These are phyloP conservation scores for Heliconius aoede DNA, from an alignment of 2,888 invertebrate genomes.

Conservation along the genomic window DNA sequence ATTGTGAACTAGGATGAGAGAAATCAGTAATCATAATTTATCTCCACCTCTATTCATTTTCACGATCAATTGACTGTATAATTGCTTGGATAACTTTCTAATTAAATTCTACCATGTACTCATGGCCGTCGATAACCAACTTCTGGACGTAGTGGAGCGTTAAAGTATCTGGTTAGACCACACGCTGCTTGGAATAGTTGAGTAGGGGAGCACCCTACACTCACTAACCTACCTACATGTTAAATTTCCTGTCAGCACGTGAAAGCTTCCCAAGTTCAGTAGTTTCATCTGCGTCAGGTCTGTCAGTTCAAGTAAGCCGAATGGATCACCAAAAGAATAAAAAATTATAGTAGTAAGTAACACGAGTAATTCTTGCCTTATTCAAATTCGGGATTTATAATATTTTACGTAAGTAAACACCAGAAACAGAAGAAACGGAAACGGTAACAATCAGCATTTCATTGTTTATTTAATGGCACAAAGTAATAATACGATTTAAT, in stretches of 20 bases:
- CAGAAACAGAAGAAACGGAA: no score
- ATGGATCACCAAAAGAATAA: no score
- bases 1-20: conserved; percentile 25
- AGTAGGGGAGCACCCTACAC: no score
- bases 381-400: no score
- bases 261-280: neutral
- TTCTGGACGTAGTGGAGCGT: neutral
- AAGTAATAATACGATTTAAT: conserved; percentile 5
- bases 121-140: neutral
- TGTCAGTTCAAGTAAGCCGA: neutral
- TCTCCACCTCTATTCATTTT: conserved; percentile 33
- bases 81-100: conserved; percentile 39
- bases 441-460: neutral
- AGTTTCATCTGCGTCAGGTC: no score
- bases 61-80: conserved; percentile 41
- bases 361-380: no score
- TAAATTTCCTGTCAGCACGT: neutral
- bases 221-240: neutral
- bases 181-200: neutral
- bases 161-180: neutral
- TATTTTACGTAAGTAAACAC: no score
- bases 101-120: conserved; percentile 35
- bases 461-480: neutral
- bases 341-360: no score
- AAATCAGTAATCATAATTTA: conserved; percentile 30